phyloP scores from a whole-genome alignment of 2,888 invertebrate genomes.

The Catotricha subobsoleta region DNA sequence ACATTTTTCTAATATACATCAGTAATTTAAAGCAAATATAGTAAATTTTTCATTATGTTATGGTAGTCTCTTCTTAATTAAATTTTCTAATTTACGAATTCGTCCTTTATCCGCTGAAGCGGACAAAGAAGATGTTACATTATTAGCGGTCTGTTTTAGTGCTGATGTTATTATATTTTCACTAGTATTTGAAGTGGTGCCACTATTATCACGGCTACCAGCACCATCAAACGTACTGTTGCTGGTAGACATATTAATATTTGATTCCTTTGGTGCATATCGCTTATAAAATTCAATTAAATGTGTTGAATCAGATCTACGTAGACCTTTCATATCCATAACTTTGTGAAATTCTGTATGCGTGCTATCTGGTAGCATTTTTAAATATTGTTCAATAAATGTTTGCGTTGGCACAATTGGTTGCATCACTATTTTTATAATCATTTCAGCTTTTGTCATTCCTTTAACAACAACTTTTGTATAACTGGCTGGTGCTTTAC shows the following conservation, averaged over 20 bases:
- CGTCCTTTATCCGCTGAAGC: slow-evolving; percentile 29
- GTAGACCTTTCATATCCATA: slow-evolving; percentile 79
- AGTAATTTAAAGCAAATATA: not conserved
- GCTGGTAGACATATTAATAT: not conserved
- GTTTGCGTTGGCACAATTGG: slow-evolving; percentile 63
- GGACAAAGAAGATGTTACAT: not conserved
- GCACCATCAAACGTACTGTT: not conserved
- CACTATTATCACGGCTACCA: slow-evolving; percentile 8
- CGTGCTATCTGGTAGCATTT: slow-evolving; percentile 58
- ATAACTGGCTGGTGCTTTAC: slow-evolving; percentile 79
- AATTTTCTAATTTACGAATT: slow-evolving; percentile 36
- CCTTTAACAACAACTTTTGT: slow-evolving; percentile 55
- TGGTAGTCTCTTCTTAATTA: slow-evolving; percentile 35
- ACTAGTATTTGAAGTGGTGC: not conserved
- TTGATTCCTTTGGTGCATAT: slow-evolving; percentile 18
- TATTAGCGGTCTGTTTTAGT: not conserved
- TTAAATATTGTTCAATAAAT: slow-evolving; percentile 77
- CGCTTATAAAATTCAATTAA: slow-evolving; percentile 40
- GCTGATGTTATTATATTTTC: not conserved
- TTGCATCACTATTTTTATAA: slow-evolving; percentile 95
- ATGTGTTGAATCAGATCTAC: slow-evolving; percentile 36
- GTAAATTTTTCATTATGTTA: slow-evolving; percentile 10
- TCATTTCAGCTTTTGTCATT: slow-evolving; percentile 97
- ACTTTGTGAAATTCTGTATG: slow-evolving; percentile 91
- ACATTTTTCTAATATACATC: too few species aligned